phyloP scores from a whole-genome alignment of 2,888 invertebrate species.

The Epistrophe grossulariae region DNA sequence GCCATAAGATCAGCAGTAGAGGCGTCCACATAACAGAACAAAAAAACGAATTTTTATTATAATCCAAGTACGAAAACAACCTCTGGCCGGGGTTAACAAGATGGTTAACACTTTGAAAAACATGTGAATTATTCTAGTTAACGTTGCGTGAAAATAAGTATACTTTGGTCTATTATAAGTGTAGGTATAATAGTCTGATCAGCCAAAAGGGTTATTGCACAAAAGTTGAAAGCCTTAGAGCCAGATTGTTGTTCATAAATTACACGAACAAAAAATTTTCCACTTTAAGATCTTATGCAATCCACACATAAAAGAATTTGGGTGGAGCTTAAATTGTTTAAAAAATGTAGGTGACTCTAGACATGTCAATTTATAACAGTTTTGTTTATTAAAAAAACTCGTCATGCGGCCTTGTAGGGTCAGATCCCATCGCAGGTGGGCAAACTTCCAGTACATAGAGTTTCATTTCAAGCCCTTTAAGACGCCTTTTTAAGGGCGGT shows the following conservation, averaged over 20 bases:
- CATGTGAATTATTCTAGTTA: conserved; percentile 53
- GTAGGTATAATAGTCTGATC: neutral
- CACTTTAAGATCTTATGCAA: neutral
- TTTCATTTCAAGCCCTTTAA: too few relatives aligned
- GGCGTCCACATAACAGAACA: neutral
- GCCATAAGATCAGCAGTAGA: conserved; percentile 43
- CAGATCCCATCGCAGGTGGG: too few relatives aligned
- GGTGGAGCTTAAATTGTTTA: too few relatives aligned
- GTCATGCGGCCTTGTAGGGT: too few relatives aligned
- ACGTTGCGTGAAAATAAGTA: conserved; percentile 30
- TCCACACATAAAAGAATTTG: too few relatives aligned
- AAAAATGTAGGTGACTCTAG: too few relatives aligned
- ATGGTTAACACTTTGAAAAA: conserved; percentile 47
- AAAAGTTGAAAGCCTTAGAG: neutral
- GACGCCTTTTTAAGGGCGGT: too few relatives aligned
- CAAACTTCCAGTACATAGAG: too few relatives aligned
- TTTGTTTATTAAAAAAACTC: too few relatives aligned
- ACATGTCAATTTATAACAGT: too few relatives aligned
- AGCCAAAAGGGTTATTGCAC: neutral
- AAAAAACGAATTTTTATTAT: conserved; percentile 34
- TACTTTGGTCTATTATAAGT: neutral
- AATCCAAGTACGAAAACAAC: conserved; percentile 26
- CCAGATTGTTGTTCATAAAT: neutral
- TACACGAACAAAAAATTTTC: neutral
- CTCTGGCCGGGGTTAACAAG: conserved; percentile 38